Evolutionary conservation across 2,113 vertebrate genomes (phyloP).

Genomic region (Triplophysa rosa): DNA sequence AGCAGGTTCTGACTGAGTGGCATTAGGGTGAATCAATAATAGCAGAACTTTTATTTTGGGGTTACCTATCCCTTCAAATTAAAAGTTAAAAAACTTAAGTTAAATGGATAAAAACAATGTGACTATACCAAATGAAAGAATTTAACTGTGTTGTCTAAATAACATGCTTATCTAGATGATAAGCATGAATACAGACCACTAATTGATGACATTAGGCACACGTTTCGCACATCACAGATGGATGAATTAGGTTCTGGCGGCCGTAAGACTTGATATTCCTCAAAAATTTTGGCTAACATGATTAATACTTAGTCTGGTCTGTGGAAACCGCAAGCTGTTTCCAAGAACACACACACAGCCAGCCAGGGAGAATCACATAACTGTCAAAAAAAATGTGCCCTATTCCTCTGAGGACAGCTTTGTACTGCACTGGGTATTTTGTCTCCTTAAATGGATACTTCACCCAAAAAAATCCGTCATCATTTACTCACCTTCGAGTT

Average conservation of each 20-base stretch:
- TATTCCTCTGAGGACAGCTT: background rate
- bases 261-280: background rate
- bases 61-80: too few species aligned
- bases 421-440: background rate
- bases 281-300: background rate
- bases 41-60: too few species aligned
- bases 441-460: too few species aligned
- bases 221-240: background rate
- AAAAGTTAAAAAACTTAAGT: too few species aligned
- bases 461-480: too few species aligned
- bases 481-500: too few species aligned
- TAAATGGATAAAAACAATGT: too few species aligned
- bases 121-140: too few species aligned
- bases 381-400: background rate
- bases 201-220: too few species aligned
- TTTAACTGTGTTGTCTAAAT: background rate
- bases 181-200: too few species aligned
- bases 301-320: background rate
- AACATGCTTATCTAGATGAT: background rate
- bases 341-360: background rate
- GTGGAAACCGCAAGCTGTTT: conserved; percentile 11
- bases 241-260: background rate
- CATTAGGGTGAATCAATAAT: too few species aligned
- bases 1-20: too few species aligned
- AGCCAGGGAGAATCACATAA: background rate